Conservation (phyloP, 23 tunicate genomes). For the Halocynthia aurantium region DNA sequence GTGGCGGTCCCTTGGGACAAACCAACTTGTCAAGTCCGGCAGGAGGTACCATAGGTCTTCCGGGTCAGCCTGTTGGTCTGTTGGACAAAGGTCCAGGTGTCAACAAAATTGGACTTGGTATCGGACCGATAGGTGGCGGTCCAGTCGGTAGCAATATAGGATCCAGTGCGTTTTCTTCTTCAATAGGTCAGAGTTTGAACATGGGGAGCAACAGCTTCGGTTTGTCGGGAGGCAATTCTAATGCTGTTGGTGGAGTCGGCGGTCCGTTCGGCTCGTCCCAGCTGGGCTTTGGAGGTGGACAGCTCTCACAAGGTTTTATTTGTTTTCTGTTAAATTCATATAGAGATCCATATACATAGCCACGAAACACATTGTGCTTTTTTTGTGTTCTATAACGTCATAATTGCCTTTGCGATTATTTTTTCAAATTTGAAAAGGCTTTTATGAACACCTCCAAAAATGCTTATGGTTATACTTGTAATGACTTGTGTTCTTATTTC, state of each 20-base stretch:
- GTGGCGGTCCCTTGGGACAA: constrained; percentile 26
- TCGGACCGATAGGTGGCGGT: constrained; percentile 30
- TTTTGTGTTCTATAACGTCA: no score
- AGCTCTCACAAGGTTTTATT: constrained; percentile 34
- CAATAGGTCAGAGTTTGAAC: neutral
- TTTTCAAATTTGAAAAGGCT: no score
- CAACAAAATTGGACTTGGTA: constrained; percentile 11
- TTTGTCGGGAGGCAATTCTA: constrained; percentile 24
- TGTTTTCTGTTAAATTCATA: no score
- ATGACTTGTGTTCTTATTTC: neutral
- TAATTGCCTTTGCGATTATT: no score
- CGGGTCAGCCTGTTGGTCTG: constrained; percentile 29
- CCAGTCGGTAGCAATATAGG: constrained; percentile 35
- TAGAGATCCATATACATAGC: no score
- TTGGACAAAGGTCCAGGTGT: neutral
- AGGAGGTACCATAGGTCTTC: constrained; percentile 23
- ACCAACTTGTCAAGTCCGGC: constrained; percentile 62
- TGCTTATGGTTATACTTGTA: neutral
- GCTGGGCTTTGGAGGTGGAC: constrained; percentile 43
- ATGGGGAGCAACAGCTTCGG: constrained; percentile 47
- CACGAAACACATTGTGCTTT: no score
- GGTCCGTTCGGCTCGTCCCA: constrained; percentile 48
- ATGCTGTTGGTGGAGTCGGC: constrained; percentile 17
- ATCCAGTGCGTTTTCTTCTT: constrained; percentile 18
- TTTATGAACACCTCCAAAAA: no score